A percentile compares a stretch with the other conserved stretches of the same genome.
Evolutionary conservation across 2,113 vertebrate genomes (phyloP).

Genomic region (Apodemus speciosus): DNA sequence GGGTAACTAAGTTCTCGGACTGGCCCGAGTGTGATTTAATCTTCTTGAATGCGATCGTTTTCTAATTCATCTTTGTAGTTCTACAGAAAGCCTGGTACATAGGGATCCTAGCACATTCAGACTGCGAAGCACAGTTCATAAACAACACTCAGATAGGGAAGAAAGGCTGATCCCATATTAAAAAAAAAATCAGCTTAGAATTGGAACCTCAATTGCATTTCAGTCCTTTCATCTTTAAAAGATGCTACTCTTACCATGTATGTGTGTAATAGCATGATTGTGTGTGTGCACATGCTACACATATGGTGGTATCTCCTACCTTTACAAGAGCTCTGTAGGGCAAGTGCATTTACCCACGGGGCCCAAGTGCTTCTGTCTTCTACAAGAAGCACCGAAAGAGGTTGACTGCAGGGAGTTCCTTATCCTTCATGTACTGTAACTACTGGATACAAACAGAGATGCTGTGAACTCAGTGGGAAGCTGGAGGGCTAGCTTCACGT

Average conservation of each 20-base stretch:
- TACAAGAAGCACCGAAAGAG: not conserved
- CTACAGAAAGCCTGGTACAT: not conserved
- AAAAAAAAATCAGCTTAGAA: not conserved
- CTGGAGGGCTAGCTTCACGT: too few relatives aligned
- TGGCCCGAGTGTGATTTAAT: not conserved
- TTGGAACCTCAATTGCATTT: not conserved
- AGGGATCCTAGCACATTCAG: not conserved
- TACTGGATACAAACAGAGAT: not conserved
- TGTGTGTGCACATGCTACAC: not conserved
- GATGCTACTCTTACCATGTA: not conserved
- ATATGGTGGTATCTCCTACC: not conserved
- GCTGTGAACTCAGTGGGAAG: not conserved
- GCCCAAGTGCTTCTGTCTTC: not conserved
- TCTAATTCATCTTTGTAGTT: not conserved
- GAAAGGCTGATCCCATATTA: not conserved
- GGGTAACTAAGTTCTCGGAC: not conserved
- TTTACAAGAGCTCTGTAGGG: not conserved
- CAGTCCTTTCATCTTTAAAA: not conserved
- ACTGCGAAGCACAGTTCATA: not conserved
- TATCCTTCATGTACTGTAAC: not conserved
- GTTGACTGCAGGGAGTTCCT: not conserved
- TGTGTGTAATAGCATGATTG: not conserved
- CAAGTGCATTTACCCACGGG: not conserved
- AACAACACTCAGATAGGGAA: constrained; percentile 32
- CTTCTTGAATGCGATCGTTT: not conserved